Base-by-base conservation (phyloP, 2,797 vertebrate species). In the Acanthornis magna region DNA sequence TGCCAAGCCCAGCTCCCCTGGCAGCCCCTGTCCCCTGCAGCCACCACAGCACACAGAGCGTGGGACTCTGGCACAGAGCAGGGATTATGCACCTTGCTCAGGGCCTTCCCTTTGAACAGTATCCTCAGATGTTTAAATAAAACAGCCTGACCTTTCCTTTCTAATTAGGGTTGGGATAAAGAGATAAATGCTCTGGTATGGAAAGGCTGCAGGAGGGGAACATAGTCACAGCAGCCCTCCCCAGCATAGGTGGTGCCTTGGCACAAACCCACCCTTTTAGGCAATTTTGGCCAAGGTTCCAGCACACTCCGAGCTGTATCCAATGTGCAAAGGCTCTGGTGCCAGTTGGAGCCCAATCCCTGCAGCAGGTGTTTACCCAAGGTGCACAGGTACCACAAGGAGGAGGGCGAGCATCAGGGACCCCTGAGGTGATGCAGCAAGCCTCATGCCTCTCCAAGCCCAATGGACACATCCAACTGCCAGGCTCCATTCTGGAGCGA, bases 11-110 rank as follows among this genome's bases (percentile, higher is more conserved):
- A 7, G 68, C 27, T 3, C 12, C 23, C 11, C 47, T 2, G 32
- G 57, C 30, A 78, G 54, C 16, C 16, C 36, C 71, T 22, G 0
- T 17, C 25, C 55, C 61, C 19, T 2, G 36, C 60, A 77, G 54
- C 36, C 9, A 5, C 32, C 6, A 20, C 0, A 0, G 62, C 62
- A 34, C 2, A 10, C 2, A 0, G 42, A 75, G 65, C 0, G 0
- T 1, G 20, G 29, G 27, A 34, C 51, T 2, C 1, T 22, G 6
- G 17, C 29, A 7, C 9, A 4, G 30, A 11, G 47, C 42, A 5
- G 42, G 61, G 32, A 48, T 66, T 32, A 36, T 17, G 53, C 43
- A n/a, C 32, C 47, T 68, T 15, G 10, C 25, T 17, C 7, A 2
- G n/a, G 29, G 45, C 1, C 0, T 40, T 54, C 62, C 58, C 74